Base-by-base conservation (phyloP, 2,888 invertebrate genomes). In the Xestobium rufovillosum region DNA sequence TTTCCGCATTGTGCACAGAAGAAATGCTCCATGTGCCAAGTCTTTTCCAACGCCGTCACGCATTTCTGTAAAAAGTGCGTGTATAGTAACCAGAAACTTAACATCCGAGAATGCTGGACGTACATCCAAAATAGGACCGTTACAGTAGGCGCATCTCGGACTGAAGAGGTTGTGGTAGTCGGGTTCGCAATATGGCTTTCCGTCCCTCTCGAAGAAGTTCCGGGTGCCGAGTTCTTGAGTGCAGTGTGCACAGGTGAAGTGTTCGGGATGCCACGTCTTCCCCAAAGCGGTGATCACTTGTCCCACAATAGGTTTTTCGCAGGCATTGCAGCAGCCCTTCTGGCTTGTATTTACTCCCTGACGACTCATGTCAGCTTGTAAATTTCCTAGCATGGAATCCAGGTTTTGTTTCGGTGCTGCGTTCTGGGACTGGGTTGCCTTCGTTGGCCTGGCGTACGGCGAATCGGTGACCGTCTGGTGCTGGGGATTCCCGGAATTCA, bases 1-100 rank as follows among this genome's bases (percentile, higher is more conserved):
- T 90, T 87, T 27, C 94, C 94, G 65, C 97, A 97, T 60, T 94
- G 91, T 45, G 91, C 90, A 69, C 97, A 97, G 74, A 94, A 90
- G 76, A 97, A 97, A 69, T 96, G 96, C 65, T 97, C 96, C 56
- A 95, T 92, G 65, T 97, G 97, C 94, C 95, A 97, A 48, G 94
- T 95, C 68, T 90, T 90, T 65, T 95, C 94, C 64, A 97, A 69
- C 6, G 96, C 97, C 2, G 95, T 95, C 44, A 97, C 91, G 72
- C 96, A 97, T 89, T 96, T 95, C 95, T 95, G 73, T 39, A 75
- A 73, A 54, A 53, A 57, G 51, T 56, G n/a, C n/a, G n/a, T n/a
- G n/a, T 50, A 36, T 31, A 36, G 19, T 9, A 37, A 33, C 11
- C n/a, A 6, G 23, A n/a, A n/a, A 19, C 6, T 8, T 19, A n/a